Evolutionary conservation across 64 coral and sea anemone species (phyloP).

Genomic region (Pachyseris speciosa): DNA sequence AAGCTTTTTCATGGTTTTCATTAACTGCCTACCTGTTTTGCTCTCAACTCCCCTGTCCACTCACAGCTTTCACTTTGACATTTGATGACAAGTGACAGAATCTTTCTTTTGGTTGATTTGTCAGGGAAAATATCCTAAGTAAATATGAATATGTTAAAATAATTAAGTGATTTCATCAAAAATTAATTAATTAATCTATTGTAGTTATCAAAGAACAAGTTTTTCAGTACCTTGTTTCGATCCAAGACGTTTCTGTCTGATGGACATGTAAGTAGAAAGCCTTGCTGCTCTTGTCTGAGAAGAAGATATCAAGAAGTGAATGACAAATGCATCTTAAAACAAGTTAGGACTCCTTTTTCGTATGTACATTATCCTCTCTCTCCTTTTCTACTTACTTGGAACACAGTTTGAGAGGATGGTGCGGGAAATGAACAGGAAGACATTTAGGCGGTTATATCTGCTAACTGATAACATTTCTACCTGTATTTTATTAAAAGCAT

Average conservation of each 20-base stretch:
- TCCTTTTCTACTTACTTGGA: no score
- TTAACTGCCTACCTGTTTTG: neutral
- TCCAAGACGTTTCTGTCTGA: neutral
- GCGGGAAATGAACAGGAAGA: no score
- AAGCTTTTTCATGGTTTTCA: no score
- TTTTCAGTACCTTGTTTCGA: neutral
- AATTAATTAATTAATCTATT: neutral
- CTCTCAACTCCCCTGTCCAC: slow-evolving; percentile 14
- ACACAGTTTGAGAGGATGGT: no score
- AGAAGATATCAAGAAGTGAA: neutral
- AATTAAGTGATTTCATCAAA: no score
- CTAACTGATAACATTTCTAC: no score
- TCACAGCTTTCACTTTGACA: slow-evolving; percentile 11
- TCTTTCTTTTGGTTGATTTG: neutral
- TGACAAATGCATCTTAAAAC: no score
- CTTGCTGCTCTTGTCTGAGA: neutral
- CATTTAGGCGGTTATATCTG: no score
- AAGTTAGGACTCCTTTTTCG: no score
- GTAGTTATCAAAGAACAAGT: neutral
- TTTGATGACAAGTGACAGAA: slow-evolving; percentile 13
- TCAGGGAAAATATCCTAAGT: slow-evolving; percentile 6
- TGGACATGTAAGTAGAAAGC: neutral
- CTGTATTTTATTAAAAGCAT: no score
- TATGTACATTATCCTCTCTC: no score
- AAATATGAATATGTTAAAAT: neutral